phyloP scores from a whole-genome alignment of 2,113 vertebrate genomes.

The Oryzias melastigma region DNA sequence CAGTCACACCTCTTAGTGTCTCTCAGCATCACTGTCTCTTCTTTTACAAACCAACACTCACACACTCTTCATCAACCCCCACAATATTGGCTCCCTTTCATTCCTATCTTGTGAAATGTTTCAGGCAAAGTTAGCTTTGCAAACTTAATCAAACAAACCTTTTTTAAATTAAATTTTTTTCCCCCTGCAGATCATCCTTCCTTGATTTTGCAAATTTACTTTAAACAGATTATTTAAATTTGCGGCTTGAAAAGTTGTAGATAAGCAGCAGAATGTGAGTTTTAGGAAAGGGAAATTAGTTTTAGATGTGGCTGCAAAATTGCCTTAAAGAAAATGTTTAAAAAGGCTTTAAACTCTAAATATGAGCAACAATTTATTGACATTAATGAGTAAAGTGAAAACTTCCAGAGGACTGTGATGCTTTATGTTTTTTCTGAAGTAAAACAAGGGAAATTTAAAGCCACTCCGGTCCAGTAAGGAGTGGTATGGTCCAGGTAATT shows the following conservation, averaged over 20 bases:
- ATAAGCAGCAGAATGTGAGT: neutral
- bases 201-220: constrained; percentile 2
- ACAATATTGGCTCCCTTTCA: constrained; percentile 37
- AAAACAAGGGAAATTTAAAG: too few relatives aligned
- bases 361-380: too few relatives aligned
- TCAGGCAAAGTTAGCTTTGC: constrained; percentile 37
- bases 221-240: constrained; percentile 21
- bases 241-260: constrained; percentile 11
- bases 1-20: constrained; percentile 69
- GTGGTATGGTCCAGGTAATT: too few relatives aligned
- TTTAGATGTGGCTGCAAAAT: neutral
- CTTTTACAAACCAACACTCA: constrained; percentile 27
- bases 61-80: constrained; percentile 37
- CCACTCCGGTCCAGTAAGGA: too few relatives aligned
- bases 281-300: neutral
- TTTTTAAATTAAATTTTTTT: constrained; percentile 19
- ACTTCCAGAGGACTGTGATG: too few relatives aligned
- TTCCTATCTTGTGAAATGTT: constrained; percentile 36
- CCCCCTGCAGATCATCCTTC: constrained; percentile 13
- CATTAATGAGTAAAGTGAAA: too few relatives aligned
- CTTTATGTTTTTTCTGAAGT: too few relatives aligned
- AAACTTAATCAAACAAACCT: constrained; percentile 48
- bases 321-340: too few relatives aligned
- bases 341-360: too few relatives aligned
- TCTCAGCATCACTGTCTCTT: constrained; percentile 39